phyloP scores from a whole-genome alignment of 2,797 vertebrate genomes.

The Paratrypauchen microcephalus region DNA sequence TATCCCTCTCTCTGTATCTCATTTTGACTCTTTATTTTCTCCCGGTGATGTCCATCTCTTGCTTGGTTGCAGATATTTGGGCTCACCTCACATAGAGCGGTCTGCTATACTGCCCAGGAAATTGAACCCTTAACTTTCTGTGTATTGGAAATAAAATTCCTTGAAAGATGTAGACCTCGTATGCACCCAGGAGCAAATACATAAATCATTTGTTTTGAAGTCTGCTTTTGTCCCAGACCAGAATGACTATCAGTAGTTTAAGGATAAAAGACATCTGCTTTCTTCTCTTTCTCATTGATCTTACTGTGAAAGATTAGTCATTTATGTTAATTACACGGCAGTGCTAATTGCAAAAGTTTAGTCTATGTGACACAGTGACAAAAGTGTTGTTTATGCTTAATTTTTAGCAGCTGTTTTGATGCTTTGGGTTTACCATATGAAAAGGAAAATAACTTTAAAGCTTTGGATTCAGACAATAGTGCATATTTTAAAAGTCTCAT shows the following conservation, averaged over 20 bases:
- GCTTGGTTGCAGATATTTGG: conserved; percentile 43
- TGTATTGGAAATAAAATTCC: conserved; percentile 60
- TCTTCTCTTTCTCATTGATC: conserved; percentile 10
- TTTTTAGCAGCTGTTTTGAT: neutral
- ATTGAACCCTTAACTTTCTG: conserved; percentile 60
- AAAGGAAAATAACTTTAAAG: neutral
- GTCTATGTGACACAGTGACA: conserved; percentile 9
- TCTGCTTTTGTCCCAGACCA: conserved; percentile 35
- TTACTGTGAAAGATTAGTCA: conserved; percentile 45
- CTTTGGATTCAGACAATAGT: neutral
- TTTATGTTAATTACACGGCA: conserved; percentile 52
- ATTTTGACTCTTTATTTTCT: conserved; percentile 23
- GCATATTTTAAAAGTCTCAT: neutral
- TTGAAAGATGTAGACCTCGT: conserved; percentile 31
- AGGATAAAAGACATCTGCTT: conserved; percentile 21
- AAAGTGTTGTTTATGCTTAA: neutral
- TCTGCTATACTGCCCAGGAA: conserved; percentile 48
- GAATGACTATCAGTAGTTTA: conserved; percentile 41
- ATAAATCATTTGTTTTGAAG: conserved; percentile 2
- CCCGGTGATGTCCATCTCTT: conserved; percentile 40
- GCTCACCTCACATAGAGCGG: conserved; percentile 18
- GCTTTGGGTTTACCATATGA: neutral
- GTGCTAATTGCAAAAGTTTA: conserved; percentile 7
- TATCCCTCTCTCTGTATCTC: conserved; percentile 20
- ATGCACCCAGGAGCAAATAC: conserved; percentile 9